phyloP scores from a whole-genome alignment of 2,797 vertebrate species.

The Lemur catta region DNA sequence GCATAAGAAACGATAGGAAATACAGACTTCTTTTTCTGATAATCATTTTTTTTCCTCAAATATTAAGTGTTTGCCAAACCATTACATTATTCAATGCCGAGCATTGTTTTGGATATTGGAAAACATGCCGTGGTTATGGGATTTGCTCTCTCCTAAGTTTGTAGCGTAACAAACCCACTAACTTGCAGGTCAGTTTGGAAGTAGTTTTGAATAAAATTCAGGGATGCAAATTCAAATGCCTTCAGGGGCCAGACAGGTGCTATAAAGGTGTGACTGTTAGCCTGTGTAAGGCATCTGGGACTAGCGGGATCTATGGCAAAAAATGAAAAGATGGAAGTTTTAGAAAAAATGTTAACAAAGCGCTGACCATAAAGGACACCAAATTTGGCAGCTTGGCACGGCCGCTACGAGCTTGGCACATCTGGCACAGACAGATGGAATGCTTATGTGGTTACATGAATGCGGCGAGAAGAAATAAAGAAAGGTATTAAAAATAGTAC shows the following conservation, averaged over 20 bases:
- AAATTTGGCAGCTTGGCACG: background rate
- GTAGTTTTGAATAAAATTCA: background rate
- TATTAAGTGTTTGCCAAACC: background rate
- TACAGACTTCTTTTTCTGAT: background rate
- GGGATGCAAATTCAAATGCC: background rate
- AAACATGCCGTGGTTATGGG: rapidly evolving
- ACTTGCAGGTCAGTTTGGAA: background rate
- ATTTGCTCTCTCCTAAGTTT: background rate
- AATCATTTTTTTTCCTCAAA: background rate
- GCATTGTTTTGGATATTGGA: background rate
- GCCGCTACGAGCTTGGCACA: background rate
- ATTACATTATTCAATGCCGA: background rate
- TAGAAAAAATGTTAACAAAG: background rate
- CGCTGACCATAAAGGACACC: background rate
- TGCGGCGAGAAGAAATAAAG: background rate
- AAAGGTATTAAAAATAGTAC: background rate
- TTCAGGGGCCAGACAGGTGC: background rate
- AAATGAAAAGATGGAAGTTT: background rate
- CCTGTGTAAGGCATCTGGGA: background rate
- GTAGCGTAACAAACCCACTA: too few species aligned
- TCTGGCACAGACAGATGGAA: background rate
- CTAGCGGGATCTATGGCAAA: background rate
- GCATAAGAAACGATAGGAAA: background rate
- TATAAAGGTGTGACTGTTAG: background rate
- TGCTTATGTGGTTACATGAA: background rate